Conservation (phyloP, 2,113 vertebrate genomes). For the Myodes glareolus region DNA sequence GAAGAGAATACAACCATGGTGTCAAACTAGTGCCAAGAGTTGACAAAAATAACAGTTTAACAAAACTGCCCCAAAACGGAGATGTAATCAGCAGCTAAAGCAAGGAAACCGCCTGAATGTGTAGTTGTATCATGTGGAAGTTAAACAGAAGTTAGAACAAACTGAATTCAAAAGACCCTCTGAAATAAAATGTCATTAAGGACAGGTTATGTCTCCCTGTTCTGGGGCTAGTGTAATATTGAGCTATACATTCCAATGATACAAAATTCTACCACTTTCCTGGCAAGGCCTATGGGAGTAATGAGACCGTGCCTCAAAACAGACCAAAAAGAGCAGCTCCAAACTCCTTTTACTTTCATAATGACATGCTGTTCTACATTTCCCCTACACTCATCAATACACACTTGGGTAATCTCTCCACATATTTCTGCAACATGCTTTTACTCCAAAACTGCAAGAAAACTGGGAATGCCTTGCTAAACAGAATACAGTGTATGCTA, state of each 20-base stretch:
- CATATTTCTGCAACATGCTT: background rate
- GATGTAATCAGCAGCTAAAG: background rate
- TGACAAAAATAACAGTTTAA: constrained; percentile 37
- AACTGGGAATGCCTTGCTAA: background rate
- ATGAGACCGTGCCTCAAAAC: background rate
- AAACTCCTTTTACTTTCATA: constrained; percentile 31
- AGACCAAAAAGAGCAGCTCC: background rate
- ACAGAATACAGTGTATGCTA: background rate
- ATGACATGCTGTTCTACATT: background rate
- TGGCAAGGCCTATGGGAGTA: background rate
- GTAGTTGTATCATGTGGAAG: constrained; percentile 30
- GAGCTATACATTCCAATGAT: background rate
- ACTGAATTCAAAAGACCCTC: constrained; percentile 15
- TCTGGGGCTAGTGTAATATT: constrained; percentile 2
- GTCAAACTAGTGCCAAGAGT: background rate
- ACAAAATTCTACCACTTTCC: constrained; percentile 15
- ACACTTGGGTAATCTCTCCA: background rate
- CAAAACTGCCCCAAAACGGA: constrained; percentile 2
- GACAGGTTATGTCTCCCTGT: background rate
- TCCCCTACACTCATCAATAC: background rate
- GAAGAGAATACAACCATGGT: constrained; percentile 15
- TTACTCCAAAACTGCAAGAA: constrained; percentile 29
- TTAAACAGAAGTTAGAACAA: constrained; percentile 7
- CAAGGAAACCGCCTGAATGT: constrained; percentile 16
- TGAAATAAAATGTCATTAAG: constrained; percentile 44